A percentile compares a stretch with the other conserved stretches of the same genome.
These are phyloP conservation scores for Bibio marci DNA, from an alignment of 2,888 invertebrate species.

Conservation along the genomic window DNA sequence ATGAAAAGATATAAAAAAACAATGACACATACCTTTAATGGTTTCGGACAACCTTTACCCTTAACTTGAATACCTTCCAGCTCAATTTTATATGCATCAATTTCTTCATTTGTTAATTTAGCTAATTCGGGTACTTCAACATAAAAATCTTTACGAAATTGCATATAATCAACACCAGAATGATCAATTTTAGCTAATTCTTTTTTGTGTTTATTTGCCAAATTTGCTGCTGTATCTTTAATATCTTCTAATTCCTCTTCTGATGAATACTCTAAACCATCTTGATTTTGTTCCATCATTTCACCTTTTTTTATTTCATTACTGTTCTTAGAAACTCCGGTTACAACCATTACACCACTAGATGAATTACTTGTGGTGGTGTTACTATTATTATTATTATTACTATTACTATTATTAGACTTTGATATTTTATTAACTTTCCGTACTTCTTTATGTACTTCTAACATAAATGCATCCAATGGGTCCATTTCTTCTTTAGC, in stretches of 20 bases:
- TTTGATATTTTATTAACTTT: conserved; percentile 27
- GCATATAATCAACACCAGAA: conserved; percentile 64
- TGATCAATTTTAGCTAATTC: conserved; percentile 90
- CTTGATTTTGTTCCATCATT: conserved; percentile 97
- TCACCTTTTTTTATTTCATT: conserved; percentile 79
- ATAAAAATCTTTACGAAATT: conserved; percentile 91
- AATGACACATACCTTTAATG: conserved; percentile 43
- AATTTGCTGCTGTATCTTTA: conserved; percentile 73
- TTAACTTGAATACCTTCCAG: conserved; percentile 91
- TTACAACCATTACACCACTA: conserved; percentile 57
- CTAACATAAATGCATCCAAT: conserved; percentile 94
- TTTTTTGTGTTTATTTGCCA: conserved; percentile 80
- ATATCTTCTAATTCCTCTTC: conserved; percentile 93
- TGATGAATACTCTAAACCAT: conserved; percentile 92
- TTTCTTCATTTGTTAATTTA: conserved; percentile 75
- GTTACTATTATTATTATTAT: conserved; percentile 11
- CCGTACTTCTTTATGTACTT: conserved; percentile 40
- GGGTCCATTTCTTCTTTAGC: conserved; percentile 86
- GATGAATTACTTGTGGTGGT: conserved; percentile 25
- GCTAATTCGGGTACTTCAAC: conserved; percentile 93
- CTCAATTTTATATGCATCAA: conserved; percentile 70
- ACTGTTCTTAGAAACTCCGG: conserved; percentile 61
- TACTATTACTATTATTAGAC: conserved; percentile 20
- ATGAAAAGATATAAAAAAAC: not conserved
- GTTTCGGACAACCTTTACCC: conserved; percentile 93